Base-by-base conservation (phyloP, 2,888 invertebrate genomes). In the Dysmachus trigonus region DNA sequence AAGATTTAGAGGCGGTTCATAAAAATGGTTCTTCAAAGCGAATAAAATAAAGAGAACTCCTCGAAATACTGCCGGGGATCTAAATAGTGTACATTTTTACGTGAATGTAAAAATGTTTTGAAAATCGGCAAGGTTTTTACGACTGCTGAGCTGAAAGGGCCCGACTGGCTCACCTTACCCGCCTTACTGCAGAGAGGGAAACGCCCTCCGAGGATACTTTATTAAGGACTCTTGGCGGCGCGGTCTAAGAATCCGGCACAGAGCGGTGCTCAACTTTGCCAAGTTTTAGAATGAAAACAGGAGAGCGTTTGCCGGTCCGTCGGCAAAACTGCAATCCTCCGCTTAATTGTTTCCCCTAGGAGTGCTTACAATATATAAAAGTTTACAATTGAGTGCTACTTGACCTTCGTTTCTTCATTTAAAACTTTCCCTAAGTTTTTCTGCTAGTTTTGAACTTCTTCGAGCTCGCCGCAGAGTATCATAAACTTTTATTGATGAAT, bases 301-400 rank as follows among this genome's bases (percentile, higher is more conserved):
- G 27, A 35, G 22, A 38, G n/a, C 77, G 47, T 22, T 77, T 77
- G 41, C n/a, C 22, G 47, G 41, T 30, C 41, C 53, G 31, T 35
- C 18, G 33, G 6, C 53, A 33, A n/a, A 81, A 53, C 53, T 31
- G 81, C 53, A 81, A 53, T 81, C 18, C 53, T 81, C 62, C 15
- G 47, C 30, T 53, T 81, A 81, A 81, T 81, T 81, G 53, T 62
- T 53, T 83, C 41, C 71, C 51, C 72, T 27, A 15, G 71, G 71
- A 83, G 41, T 71, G 72, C 83, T 83, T 71, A 83, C 72, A 72
- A 72, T 72, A 41, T 30, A 83, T 83, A 83, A 83, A 83, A 71
- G 83, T 83, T 83, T 72, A 83, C 83, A 83, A 83, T 83, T 72
- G 83, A 83, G 83, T 72, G 72, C 83, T 83, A 71, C 83, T 83